Evolutionary conservation across 23 tunicate genomes (phyloP).

Genomic region (Trididemnum clinides): DNA sequence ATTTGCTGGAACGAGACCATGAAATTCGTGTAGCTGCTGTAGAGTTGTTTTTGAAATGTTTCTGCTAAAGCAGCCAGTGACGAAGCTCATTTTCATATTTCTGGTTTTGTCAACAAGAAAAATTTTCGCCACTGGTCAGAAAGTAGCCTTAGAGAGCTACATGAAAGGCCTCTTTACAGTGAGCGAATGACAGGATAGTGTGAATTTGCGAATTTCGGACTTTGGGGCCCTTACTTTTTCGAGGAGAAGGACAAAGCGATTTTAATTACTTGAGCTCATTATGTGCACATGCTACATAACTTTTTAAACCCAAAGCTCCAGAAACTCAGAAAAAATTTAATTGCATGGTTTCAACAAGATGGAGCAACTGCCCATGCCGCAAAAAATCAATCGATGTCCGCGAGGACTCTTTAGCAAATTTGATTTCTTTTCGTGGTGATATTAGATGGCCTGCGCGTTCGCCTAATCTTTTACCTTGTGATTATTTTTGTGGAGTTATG

Average conservation of each 20-base stretch:
- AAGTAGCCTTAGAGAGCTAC: too few relatives aligned
- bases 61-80: neutral
- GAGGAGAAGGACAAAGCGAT: neutral
- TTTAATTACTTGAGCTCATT: neutral
- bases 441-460: too few relatives aligned
- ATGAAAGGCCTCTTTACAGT: too few relatives aligned
- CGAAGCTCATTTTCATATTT: neutral
- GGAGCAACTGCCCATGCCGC: too few relatives aligned
- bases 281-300: neutral
- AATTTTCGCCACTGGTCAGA: too few relatives aligned
- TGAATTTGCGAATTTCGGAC: neutral
- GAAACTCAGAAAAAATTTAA: neutral
- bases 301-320: neutral
- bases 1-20: too few relatives aligned
- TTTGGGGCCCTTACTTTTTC: neutral
- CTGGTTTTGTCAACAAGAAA: neutral
- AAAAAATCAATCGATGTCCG: neutral
- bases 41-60: neutral
- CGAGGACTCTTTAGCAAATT: neutral
- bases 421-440: too few relatives aligned
- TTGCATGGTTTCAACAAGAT: too few relatives aligned
- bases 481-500: too few relatives aligned
- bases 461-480: too few relatives aligned
- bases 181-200: neutral
- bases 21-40: neutral